A percentile compares a stretch with the other conserved stretches of the same genome.
These are phyloP conservation scores for Amazona vittata DNA, from an alignment of 2,113 vertebrate species.

Conservation along the genomic window DNA sequence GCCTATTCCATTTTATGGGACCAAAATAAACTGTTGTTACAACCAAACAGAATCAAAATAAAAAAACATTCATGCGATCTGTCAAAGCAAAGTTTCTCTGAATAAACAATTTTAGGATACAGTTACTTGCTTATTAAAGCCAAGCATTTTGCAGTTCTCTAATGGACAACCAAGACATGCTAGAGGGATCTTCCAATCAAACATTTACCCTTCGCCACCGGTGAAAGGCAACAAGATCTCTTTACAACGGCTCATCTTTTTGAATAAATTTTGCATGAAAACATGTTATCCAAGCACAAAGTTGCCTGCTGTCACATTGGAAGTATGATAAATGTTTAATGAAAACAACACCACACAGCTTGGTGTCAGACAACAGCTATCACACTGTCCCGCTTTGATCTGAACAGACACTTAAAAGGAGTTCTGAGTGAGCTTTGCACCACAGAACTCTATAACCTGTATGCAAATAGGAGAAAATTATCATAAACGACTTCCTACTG, in stretches of 20 bases:
- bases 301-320: slow-evolving; percentile 94
- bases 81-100: not conserved
- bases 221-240: slow-evolving; percentile 89
- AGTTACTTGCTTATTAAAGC: not conserved
- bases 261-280: slow-evolving; percentile 98
- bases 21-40: not conserved
- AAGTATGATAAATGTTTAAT: slow-evolving; percentile 98
- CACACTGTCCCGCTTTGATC: slow-evolving; percentile 88
- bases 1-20: not conserved
- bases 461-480: slow-evolving; percentile 86
- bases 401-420: slow-evolving; percentile 82
- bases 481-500: slow-evolving; percentile 79
- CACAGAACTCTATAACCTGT: slow-evolving; percentile 81
- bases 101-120: not conserved
- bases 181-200: slow-evolving; percentile 73
- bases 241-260: slow-evolving; percentile 86
- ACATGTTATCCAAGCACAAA: slow-evolving; percentile 85
- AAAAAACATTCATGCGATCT: rapidly evolving
- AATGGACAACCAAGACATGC: not conserved
- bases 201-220: slow-evolving; percentile 84
- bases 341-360: slow-evolving; percentile 93
- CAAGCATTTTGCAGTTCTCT: not conserved
- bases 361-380: slow-evolving; percentile 89
- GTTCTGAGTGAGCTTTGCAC: slow-evolving; percentile 73
- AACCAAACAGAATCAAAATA: not conserved